A percentile compares a stretch with the other conserved stretches of the same genome.
These are phyloP conservation scores for Eufriesea mexicana DNA, from an alignment of 1,140 invertebrate species.

Conservation along the genomic window DNA sequence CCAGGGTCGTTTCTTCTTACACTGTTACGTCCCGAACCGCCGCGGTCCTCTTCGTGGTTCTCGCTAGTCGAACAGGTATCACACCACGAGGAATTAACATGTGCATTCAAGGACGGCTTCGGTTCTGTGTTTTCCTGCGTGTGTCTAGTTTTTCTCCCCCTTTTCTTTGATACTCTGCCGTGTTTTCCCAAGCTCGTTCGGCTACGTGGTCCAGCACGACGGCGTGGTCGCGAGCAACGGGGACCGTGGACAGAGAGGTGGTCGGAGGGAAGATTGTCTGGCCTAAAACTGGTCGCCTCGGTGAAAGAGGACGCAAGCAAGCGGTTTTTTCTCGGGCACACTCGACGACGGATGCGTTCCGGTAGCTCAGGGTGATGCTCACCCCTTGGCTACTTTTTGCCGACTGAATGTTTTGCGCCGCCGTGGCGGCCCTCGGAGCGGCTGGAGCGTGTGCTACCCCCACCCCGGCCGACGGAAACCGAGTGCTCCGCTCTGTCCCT, in stretches of 20 bases:
- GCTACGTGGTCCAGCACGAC: background rate
- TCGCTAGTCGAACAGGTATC: background rate
- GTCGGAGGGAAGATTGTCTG: background rate
- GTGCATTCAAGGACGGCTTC: constrained; percentile 29
- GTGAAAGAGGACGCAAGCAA: background rate
- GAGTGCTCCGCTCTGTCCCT: constrained; percentile 38
- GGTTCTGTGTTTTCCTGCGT: background rate
- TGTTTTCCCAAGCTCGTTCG: too few relatives aligned
- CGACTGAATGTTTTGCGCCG: constrained; percentile 83
- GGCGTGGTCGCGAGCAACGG: too few relatives aligned
- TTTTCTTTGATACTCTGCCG: background rate
- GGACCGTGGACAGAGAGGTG: background rate
- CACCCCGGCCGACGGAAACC: constrained; percentile 57
- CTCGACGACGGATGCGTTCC: constrained; percentile 39
- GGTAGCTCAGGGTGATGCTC: constrained; percentile 77
- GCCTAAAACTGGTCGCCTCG: background rate
- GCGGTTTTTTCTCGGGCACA: constrained; percentile 15
- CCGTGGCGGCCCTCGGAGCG: constrained; percentile 70
- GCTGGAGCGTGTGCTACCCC: constrained; percentile 69
- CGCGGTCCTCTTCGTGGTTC: background rate
- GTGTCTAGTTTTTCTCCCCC: background rate
- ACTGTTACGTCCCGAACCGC: background rate
- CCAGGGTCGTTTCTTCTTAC: background rate
- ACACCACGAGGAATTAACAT: background rate
- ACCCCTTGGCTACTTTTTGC: constrained; percentile 83